A percentile compares a stretch with the other conserved stretches of the same genome.
Conservation (phyloP, 2,797 vertebrate species). For the Sorex maritimensis region DNA sequence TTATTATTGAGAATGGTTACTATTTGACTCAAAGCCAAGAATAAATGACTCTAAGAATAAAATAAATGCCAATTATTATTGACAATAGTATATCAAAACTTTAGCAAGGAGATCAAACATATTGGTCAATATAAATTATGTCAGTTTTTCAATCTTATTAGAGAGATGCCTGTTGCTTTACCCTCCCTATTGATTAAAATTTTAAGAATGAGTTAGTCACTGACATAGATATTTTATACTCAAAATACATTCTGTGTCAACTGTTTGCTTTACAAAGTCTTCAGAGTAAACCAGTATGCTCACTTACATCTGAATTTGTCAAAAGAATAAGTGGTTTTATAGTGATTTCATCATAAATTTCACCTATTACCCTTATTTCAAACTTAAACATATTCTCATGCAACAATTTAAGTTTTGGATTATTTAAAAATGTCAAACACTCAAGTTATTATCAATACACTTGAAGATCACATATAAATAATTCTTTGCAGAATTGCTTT, state of each 20-base stretch:
- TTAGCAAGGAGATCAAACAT: background rate
- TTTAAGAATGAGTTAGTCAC: background rate
- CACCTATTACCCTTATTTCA: background rate
- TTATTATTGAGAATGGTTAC: constrained; percentile 33
- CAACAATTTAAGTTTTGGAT: too few species aligned
- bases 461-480: background rate
- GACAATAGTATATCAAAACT: background rate
- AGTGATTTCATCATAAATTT: background rate
- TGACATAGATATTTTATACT: background rate
- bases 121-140: background rate
- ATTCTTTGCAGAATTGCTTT: background rate
- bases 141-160: background rate
- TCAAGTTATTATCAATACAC: background rate
- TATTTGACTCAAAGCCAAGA: constrained; percentile 48
- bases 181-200: background rate
- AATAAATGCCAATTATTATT: background rate
- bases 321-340: background rate
- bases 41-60: constrained; percentile 59
- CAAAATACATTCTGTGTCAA: background rate
- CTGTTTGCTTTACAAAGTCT: background rate
- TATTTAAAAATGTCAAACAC: too few species aligned
- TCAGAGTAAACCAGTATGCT: background rate
- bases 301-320: background rate
- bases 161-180: background rate
- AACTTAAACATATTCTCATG: background rate